Conservation (phyloP, 1,140 invertebrate species). For the Aradophagus sp. region DNA sequence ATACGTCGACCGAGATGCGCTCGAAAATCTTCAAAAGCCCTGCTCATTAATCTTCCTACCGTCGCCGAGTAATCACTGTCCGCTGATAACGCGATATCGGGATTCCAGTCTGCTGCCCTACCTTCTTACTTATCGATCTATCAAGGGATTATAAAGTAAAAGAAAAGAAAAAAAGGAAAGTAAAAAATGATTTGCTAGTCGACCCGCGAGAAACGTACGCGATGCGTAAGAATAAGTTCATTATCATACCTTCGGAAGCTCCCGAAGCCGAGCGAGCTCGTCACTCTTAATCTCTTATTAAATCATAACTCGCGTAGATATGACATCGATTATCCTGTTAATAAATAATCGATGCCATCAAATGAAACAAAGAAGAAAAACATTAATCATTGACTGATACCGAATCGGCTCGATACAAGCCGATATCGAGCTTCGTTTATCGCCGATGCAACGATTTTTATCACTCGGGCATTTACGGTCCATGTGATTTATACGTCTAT, state of each 20-base stretch:
- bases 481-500: too few species aligned
- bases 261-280: slow-evolving; percentile 9
- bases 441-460: slow-evolving; percentile 5
- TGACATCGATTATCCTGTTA: slow-evolving; percentile 26
- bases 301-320: slow-evolving; percentile 27
- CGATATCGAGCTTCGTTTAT: slow-evolving; percentile 17
- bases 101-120: slow-evolving; percentile 40
- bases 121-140: slow-evolving; percentile 32
- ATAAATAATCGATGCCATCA: slow-evolving; percentile 18
- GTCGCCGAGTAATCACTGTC: slow-evolving; percentile 60
- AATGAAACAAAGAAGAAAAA: slow-evolving; percentile 4
- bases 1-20: slow-evolving; percentile 22
- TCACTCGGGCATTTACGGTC: slow-evolving; percentile 4
- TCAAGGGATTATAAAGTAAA: too few species aligned
- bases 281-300: slow-evolving; percentile 24
- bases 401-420: slow-evolving; percentile 5
- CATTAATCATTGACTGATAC: slow-evolving; percentile 13
- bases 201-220: slow-evolving; percentile 14
- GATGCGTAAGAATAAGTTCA: slow-evolving; percentile 39
- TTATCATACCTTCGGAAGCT: slow-evolving; percentile 19
- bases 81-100: slow-evolving; percentile 59
- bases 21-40: slow-evolving; percentile 31
- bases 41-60: slow-evolving; percentile 57
- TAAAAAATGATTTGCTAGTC: slow-evolving; percentile 45
- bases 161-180: too few species aligned